Conservation (phyloP, 2,797 vertebrate species). For the Chelonia mydas region DNA sequence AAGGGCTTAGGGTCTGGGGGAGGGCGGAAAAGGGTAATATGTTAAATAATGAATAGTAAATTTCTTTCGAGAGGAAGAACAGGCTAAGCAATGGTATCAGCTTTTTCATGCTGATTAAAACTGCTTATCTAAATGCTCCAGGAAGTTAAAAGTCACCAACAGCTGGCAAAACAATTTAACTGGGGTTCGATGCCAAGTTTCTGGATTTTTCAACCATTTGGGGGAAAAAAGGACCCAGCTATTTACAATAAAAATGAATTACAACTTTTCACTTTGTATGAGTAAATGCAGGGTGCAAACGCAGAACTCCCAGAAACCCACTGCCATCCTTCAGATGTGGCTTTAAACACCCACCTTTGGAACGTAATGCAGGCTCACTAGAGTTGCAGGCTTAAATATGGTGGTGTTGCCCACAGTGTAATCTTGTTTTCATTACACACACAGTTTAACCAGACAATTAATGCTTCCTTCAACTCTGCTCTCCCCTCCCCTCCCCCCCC, state of each 20-base stretch:
- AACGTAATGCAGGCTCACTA: fast-evolving
- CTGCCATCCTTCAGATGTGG: fast-evolving
- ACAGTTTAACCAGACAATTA: background rate
- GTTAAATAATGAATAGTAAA: background rate
- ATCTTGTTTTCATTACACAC: background rate
- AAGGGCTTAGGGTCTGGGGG: slow-evolving; percentile 15
- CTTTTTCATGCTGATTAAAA: slow-evolving; percentile 9
- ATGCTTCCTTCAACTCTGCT: background rate
- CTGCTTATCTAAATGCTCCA: background rate
- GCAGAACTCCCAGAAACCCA: background rate
- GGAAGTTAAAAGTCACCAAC: slow-evolving; percentile 46
- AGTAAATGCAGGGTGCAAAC: background rate
- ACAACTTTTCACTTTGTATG: slow-evolving; percentile 35
- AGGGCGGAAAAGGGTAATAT: background rate
- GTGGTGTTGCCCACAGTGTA: background rate
- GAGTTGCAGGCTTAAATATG: fast-evolving
- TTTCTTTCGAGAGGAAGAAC: background rate
- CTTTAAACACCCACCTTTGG: fast-evolving
- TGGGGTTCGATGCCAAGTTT: slow-evolving; percentile 29
- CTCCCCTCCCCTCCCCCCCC: background rate
- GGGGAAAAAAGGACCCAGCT: slow-evolving; percentile 38
- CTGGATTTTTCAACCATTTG: slow-evolving; percentile 30
- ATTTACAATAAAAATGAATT: slow-evolving; percentile 54
- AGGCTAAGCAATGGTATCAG: background rate
- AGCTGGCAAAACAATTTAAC: slow-evolving; percentile 42